phyloP scores from a whole-genome alignment of 92 coral and sea anemone species.

The Desmophyllum pertusum region DNA sequence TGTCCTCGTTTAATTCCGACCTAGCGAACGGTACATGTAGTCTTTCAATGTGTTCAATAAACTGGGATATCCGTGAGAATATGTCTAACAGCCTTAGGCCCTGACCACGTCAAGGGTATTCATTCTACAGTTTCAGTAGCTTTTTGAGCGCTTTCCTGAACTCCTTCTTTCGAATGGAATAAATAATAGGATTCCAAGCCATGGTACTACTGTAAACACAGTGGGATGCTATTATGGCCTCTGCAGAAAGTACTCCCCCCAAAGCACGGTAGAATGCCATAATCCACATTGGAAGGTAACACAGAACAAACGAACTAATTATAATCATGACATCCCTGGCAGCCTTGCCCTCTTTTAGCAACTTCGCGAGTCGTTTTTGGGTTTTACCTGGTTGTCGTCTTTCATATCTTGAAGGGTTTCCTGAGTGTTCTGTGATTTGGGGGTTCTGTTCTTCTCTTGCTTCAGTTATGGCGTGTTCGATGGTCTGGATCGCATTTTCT shows the following conservation, averaged over 20 bases:
- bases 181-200: conserved; percentile 13
- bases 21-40: no score
- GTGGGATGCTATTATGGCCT: background rate
- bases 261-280: background rate
- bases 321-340: conserved; percentile 14
- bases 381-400: background rate
- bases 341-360: conserved; percentile 22
- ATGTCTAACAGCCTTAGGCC: no score
- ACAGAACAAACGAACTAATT: background rate
- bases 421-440: background rate
- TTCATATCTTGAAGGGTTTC: background rate
- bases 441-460: background rate
- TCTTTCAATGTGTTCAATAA: no score
- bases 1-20: no score
- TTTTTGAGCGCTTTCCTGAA: conserved; percentile 1
- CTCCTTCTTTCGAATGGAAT: conserved; percentile 10
- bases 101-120: no score
- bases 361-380: background rate
- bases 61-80: no score
- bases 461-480: background rate
- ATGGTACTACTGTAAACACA: background rate
- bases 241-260: background rate
- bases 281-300: conserved; percentile 6
- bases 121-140: background rate
- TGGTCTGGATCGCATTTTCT: background rate